Conservation (phyloP, 2,888 invertebrate species). For the Ennomos erosarius region DNA sequence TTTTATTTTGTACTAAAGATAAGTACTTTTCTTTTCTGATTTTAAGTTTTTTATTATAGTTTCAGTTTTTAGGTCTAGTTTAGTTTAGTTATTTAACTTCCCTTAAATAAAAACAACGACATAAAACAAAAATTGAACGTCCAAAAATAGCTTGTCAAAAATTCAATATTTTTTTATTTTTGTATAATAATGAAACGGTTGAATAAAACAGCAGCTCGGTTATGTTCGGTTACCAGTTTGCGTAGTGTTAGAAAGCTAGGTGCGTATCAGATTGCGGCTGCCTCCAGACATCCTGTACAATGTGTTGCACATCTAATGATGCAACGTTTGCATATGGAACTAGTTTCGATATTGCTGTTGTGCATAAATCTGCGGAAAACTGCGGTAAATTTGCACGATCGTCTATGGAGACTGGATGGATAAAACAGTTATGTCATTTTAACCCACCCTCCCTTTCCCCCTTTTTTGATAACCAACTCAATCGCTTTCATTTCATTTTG, state of each 20-base stretch:
- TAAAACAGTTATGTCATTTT: too few relatives aligned
- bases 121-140: too few relatives aligned
- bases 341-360: constrained; percentile 46
- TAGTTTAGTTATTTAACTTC: too few relatives aligned
- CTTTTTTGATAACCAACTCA: too few relatives aligned
- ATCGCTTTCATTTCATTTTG: too few relatives aligned
- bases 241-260: constrained; percentile 69
- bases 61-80: too few relatives aligned
- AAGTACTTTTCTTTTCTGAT: too few relatives aligned
- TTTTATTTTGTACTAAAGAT: too few relatives aligned
- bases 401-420: background rate
- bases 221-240: constrained; percentile 41
- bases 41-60: too few relatives aligned
- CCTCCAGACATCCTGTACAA: constrained; percentile 76
- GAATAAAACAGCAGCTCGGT: background rate
- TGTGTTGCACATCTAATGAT: constrained; percentile 70
- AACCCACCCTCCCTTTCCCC: too few relatives aligned
- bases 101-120: too few relatives aligned
- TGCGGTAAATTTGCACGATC: background rate
- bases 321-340: constrained; percentile 39
- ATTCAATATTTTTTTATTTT: background rate
- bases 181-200: background rate
- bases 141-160: too few relatives aligned
- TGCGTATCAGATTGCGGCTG: constrained; percentile 62
- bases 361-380: constrained; percentile 21